Conservation (phyloP, 2,797 vertebrate species). For the Ptychadena robeensis region DNA sequence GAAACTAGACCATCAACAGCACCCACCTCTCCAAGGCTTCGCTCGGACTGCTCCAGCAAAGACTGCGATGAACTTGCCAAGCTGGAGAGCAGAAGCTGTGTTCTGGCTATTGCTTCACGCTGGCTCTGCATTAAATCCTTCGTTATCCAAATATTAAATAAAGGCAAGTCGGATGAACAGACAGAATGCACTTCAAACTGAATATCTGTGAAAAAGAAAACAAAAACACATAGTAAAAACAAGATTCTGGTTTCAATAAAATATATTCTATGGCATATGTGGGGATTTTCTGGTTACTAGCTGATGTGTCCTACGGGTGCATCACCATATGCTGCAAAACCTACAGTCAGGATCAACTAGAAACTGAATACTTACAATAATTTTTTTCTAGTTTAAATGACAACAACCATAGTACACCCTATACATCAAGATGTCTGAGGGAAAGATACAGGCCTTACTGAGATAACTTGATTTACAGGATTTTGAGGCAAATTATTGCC, state of each 20-base stretch:
- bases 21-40: slow-evolving; percentile 83
- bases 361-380: no score
- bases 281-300: no score
- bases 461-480: no score
- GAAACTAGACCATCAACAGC: background rate
- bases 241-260: background rate
- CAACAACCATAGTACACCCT: no score
- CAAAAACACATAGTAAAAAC: background rate
- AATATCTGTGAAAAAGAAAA: slow-evolving; percentile 74
- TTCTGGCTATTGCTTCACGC: slow-evolving; percentile 71
- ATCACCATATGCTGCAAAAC: no score
- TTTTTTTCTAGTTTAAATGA: no score
- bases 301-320: no score
- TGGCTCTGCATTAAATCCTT: slow-evolving; percentile 76
- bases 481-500: no score
- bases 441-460: no score
- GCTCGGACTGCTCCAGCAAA: slow-evolving; percentile 70
- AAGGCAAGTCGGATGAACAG: slow-evolving; percentile 70
- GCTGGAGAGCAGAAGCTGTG: slow-evolving; percentile 69
- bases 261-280: no score
- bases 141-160: slow-evolving; percentile 90
- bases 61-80: slow-evolving; percentile 71
- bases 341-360: no score
- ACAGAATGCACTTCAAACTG: slow-evolving; percentile 81
- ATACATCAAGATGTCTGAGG: no score